A percentile compares a stretch with the other conserved stretches of the same genome.
Evolutionary conservation across 1,140 invertebrate species (phyloP).

Genomic region (Drosophila aff.): DNA sequence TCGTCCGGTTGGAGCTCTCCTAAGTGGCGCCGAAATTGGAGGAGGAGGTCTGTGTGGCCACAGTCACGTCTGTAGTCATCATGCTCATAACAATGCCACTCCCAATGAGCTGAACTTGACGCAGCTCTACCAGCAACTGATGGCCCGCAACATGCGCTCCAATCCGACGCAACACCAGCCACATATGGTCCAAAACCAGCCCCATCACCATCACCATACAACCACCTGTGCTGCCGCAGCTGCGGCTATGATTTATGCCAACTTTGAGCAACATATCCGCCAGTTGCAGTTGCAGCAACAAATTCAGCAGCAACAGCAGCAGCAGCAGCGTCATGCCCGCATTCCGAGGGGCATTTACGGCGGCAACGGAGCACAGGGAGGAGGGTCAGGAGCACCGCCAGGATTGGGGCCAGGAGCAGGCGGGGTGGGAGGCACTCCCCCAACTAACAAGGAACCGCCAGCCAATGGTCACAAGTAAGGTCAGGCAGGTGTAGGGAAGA

Average conservation of each 20-base stretch:
- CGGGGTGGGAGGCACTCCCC: neutral
- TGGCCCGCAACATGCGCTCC: constrained; percentile 49
- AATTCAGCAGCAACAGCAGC: constrained; percentile 10
- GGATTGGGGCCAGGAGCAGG: neutral
- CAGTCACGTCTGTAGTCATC: neutral
- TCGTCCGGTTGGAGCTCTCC: neutral
- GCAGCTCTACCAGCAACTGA: constrained; percentile 54
- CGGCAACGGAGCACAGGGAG: constrained; percentile 9
- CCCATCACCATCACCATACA: constrained; percentile 22
- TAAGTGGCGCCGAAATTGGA: neutral
- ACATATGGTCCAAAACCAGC: constrained; percentile 11
- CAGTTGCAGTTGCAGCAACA: constrained; percentile 41
- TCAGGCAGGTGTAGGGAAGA: neutral
- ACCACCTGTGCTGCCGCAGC: constrained; percentile 28
- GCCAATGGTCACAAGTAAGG: constrained; percentile 34
- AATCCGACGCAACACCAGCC: constrained; percentile 30
- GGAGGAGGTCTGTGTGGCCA: constrained; percentile 6
- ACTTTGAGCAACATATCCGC: constrained; percentile 49
- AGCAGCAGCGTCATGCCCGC: constrained; percentile 26
- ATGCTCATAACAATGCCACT: constrained; percentile 7
- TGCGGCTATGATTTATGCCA: constrained; percentile 54
- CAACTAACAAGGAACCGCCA: constrained; percentile 24
- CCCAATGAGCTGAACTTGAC: constrained; percentile 35
- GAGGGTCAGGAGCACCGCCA: neutral
- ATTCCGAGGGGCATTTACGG: constrained; percentile 53